phyloP scores from a whole-genome alignment of 2,888 invertebrate species.

The Tipula confusa region DNA sequence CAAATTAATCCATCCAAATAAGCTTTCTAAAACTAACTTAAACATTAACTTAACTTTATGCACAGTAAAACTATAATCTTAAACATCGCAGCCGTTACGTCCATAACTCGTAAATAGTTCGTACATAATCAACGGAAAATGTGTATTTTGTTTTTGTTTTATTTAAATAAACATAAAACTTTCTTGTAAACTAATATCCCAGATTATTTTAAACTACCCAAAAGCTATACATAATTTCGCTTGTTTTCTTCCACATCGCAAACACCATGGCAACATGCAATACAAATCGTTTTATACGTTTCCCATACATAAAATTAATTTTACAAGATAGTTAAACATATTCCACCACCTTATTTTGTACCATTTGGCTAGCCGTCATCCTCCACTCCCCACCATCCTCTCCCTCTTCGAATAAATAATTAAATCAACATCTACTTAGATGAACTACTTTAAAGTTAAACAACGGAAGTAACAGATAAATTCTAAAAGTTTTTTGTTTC shows the following conservation, averaged over 20 bases:
- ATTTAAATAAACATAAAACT: background rate
- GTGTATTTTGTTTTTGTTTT: no score
- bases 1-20: no score
- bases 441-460: background rate
- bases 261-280: background rate
- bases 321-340: background rate
- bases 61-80: no score
- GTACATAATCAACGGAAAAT: no score
- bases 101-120: no score
- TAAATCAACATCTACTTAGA: background rate
- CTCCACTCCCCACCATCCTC: no score
- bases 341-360: no score
- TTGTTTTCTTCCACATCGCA: background rate
- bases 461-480: slow-evolving; percentile 20
- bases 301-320: background rate
- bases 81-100: no score
- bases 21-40: no score
- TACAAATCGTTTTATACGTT: background rate
- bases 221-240: background rate
- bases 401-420: background rate
- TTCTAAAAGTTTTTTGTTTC: background rate
- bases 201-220: background rate
- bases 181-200: background rate
- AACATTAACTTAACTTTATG: no score
- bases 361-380: no score